Evolutionary conservation across 2,113 vertebrate genomes (phyloP).

Genomic region (Paramormyrops kingsleyae): DNA sequence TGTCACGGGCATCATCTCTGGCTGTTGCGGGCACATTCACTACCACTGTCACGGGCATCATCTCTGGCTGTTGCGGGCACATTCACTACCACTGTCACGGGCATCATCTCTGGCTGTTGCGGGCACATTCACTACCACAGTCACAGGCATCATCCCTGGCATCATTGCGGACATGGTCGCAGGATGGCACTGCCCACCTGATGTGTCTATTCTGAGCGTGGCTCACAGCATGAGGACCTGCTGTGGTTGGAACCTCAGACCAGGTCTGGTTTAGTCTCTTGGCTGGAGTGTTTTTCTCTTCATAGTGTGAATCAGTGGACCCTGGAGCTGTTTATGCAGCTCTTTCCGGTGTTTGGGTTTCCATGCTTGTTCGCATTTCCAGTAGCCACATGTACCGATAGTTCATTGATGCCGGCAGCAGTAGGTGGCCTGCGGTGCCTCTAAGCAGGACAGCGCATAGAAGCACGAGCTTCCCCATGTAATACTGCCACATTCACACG

Average conservation of each 20-base stretch:
- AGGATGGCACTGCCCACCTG: background rate
- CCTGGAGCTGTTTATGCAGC: background rate
- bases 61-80: too few relatives aligned
- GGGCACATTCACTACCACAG: fast-evolving
- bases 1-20: too few relatives aligned
- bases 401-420: background rate
- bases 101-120: background rate
- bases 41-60: background rate
- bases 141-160: background rate
- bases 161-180: background rate
- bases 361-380: background rate
- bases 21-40: fast-evolving
- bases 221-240: background rate
- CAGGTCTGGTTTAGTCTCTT: background rate
- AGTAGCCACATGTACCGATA: background rate
- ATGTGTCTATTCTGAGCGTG: background rate
- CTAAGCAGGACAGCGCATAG: background rate
- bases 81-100: too few relatives aligned
- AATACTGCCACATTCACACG: background rate
- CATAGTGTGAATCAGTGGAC: background rate
- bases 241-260: background rate
- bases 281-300: background rate
- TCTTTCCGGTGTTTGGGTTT: background rate
- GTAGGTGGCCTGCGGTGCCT: background rate
- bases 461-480: background rate